Conservation (phyloP, 2,113 vertebrate genomes). For the Stegastes partitus region DNA sequence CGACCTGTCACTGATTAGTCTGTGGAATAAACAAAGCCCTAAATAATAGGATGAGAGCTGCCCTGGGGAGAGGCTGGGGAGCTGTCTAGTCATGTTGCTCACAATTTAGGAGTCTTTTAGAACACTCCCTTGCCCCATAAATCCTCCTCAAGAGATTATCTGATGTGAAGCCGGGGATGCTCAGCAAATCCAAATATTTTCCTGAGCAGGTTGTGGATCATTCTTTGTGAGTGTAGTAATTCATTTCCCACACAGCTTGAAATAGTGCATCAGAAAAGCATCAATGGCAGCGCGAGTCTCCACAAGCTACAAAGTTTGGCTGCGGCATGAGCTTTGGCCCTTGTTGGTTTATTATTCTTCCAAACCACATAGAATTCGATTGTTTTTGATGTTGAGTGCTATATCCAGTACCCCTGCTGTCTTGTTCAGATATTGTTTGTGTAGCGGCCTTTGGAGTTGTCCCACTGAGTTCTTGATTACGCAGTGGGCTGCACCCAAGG, state of each 20-base stretch:
- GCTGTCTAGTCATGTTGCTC: constrained; percentile 83
- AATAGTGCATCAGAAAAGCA: constrained; percentile 70
- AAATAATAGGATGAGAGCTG: constrained; percentile 82
- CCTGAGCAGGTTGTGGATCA: constrained; percentile 83
- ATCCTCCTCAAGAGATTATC: constrained; percentile 84
- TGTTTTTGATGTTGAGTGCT: constrained; percentile 70
- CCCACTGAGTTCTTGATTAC: constrained; percentile 45
- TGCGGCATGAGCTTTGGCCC: constrained; percentile 61
- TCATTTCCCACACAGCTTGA: constrained; percentile 75
- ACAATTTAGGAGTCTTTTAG: constrained; percentile 84
- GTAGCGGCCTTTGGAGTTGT: constrained; percentile 58
- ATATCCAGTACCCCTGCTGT: constrained; percentile 61
- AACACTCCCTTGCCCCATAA: constrained; percentile 83
- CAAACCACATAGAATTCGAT: constrained; percentile 65
- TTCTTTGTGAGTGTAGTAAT: constrained; percentile 76
- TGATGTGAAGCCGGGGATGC: constrained; percentile 80
- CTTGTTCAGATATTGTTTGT: constrained; percentile 76
- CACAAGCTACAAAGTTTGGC: constrained; percentile 65
- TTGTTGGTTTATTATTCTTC: constrained; percentile 76
- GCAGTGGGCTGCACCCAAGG: constrained; percentile 56
- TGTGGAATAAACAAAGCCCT: constrained; percentile 83
- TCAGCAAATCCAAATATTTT: constrained; percentile 87
- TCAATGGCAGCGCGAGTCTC: constrained; percentile 69
- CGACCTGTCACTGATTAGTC: constrained; percentile 82
- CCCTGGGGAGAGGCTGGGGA: constrained; percentile 73